Conservation (phyloP, 2,888 invertebrate species). For the Apamea anceps region DNA sequence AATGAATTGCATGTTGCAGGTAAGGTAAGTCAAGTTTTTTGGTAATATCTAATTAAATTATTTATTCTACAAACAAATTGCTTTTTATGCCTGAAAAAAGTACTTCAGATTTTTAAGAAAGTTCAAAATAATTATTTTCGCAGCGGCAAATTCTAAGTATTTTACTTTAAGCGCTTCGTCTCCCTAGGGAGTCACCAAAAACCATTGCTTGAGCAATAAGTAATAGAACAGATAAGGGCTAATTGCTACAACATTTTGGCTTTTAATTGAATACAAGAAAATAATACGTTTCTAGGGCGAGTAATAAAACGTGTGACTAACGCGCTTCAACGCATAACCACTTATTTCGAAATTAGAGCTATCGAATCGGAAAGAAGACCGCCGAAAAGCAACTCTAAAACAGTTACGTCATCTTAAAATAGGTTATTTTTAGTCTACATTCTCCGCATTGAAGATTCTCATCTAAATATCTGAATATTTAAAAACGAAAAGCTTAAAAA, state of each 20-base stretch:
- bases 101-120: neutral
- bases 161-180: conserved; percentile 28
- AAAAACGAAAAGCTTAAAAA: conserved; percentile 70
- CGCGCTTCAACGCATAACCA: neutral
- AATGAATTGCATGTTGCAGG: too few relatives aligned
- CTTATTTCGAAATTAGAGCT: neutral
- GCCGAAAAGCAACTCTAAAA: neutral
- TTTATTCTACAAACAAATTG: neutral
- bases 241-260: conserved; percentile 7
- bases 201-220: conserved; percentile 38
- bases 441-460: conserved; percentile 49
- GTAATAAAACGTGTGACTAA: neutral
- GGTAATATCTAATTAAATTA: neutral
- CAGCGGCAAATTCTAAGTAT: conserved; percentile 36
- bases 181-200: conserved; percentile 39
- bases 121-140: conserved; percentile 31
- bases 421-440: conserved; percentile 51
- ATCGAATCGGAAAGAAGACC: neutral
- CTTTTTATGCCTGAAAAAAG: neutral
- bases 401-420: conserved; percentile 8
- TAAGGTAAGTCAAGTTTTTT: neutral
- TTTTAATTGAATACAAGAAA: neutral
- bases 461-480: conserved; percentile 62
- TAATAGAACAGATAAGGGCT: neutral
- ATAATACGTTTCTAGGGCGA: neutral